These are phyloP conservation scores for Gallinago nigripennis DNA, from an alignment of 2,797 vertebrate genomes.

Conservation along the genomic window DNA sequence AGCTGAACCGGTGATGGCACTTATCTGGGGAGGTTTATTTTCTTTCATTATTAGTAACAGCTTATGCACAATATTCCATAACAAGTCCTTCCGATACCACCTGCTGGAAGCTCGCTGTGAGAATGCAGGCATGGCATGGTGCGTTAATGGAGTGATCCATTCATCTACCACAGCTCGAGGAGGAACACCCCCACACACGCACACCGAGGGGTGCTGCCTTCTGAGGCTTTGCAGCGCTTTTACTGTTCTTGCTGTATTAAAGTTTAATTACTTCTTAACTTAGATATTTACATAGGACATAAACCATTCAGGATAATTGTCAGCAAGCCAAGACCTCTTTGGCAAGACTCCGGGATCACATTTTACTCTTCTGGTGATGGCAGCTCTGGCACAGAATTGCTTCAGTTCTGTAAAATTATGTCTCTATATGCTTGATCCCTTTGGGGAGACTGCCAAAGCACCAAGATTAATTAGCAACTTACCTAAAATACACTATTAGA, in stretches of 20 bases:
- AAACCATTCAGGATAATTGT: not conserved
- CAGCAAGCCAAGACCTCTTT: constrained; percentile 23
- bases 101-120: not conserved
- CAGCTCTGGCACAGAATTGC: constrained; percentile 28
- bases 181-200: not conserved
- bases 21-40: not conserved
- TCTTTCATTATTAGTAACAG: not conserved
- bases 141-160: not conserved
- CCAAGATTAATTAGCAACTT: constrained; percentile 59
- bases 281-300: constrained; percentile 10
- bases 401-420: constrained; percentile 14
- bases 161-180: not conserved
- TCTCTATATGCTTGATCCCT: constrained; percentile 25
- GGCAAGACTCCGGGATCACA: not conserved
- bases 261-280: constrained; percentile 54
- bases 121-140: rapidly evolving
- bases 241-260: not conserved
- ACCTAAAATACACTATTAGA: constrained; percentile 46
- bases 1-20: not conserved
- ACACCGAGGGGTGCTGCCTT: not conserved
- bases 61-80: not conserved
- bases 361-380: constrained; percentile 28
- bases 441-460: constrained; percentile 41
- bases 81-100: not conserved
- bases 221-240: not conserved